phyloP scores from a whole-genome alignment of 2,888 invertebrate genomes.

The Drosophila kuntzei region DNA sequence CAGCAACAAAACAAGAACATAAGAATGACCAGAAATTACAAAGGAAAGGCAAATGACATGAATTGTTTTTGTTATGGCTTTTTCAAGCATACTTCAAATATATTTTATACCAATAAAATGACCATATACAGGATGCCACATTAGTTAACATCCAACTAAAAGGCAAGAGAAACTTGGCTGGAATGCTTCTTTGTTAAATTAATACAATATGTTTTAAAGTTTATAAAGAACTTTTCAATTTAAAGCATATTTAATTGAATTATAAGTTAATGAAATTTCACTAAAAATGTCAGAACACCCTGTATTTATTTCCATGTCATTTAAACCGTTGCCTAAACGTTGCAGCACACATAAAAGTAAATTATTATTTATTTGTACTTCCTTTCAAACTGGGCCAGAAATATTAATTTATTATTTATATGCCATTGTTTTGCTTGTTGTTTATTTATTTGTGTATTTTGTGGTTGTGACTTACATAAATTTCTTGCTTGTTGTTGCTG shows the following conservation, averaged over 20 bases:
- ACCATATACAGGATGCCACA: conserved; percentile 43
- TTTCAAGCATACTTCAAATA: conserved; percentile 44
- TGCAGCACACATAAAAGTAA: conserved; percentile 51
- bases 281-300: conserved; percentile 36
- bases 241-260: too few relatives aligned
- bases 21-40: conserved; percentile 30
- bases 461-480: conserved; percentile 54
- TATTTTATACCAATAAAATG: conserved; percentile 19
- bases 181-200: too few relatives aligned
- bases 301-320: conserved; percentile 62
- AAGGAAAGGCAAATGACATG: conserved; percentile 40
- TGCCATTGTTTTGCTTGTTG: conserved; percentile 47
- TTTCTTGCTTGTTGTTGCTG: conserved; percentile 5
- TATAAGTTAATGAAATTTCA: too few relatives aligned
- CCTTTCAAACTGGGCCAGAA: conserved; percentile 43
- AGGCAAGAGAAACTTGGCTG: background rate
- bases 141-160: background rate
- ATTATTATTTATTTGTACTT: conserved; percentile 77
- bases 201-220: too few relatives aligned
- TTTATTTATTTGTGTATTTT: conserved; percentile 43
- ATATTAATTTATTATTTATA: conserved; percentile 75
- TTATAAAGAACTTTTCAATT: too few relatives aligned
- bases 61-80: conserved; percentile 41
- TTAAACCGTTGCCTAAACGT: conserved; percentile 61
- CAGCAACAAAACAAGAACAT: conserved; percentile 6